Percentiles rank a stretch among this genome's conserved stretches.
Conservation (phyloP, 1,140 invertebrate species). For the Bradynema listronoti region DNA sequence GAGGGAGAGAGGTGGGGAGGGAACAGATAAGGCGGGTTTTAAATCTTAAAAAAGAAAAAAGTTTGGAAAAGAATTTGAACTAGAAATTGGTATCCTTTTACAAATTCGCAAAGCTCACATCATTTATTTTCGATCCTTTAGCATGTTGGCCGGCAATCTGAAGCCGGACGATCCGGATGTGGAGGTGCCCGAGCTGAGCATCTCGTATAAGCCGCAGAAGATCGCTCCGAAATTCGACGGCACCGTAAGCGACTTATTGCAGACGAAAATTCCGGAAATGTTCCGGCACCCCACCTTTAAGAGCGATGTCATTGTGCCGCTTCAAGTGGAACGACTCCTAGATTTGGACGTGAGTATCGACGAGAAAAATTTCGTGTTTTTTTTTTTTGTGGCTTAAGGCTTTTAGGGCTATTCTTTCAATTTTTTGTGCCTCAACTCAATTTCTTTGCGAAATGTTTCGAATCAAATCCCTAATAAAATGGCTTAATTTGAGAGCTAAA, state of each 20-base stretch:
- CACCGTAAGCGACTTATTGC: slow-evolving; percentile 14
- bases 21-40: slow-evolving; percentile 7
- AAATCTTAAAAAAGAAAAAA: too few species aligned
- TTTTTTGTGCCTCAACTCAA: too few species aligned
- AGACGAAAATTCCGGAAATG: slow-evolving; percentile 37
- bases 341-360: slow-evolving; percentile 75
- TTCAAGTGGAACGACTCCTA: slow-evolving; percentile 94
- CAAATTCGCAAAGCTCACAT: background rate
- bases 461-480: too few species aligned
- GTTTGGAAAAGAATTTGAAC: too few species aligned
- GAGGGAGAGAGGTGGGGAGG: too few species aligned
- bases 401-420: too few species aligned
- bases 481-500: too few species aligned
- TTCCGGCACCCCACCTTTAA: slow-evolving; percentile 75
- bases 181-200: slow-evolving; percentile 82
- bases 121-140: slow-evolving; percentile 24
- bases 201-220: slow-evolving; percentile 99
- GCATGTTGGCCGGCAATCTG: slow-evolving; percentile 91
- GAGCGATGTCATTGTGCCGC: slow-evolving; percentile 97
- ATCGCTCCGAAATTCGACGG: slow-evolving; percentile 81
- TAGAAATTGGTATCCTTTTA: slow-evolving; percentile 10
- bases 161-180: slow-evolving; percentile 78
- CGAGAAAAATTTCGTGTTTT: background rate
- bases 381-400: background rate
- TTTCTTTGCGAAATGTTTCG: too few species aligned